phyloP scores from a whole-genome alignment of 2,888 invertebrate species.

The Euzophera pinguis region DNA sequence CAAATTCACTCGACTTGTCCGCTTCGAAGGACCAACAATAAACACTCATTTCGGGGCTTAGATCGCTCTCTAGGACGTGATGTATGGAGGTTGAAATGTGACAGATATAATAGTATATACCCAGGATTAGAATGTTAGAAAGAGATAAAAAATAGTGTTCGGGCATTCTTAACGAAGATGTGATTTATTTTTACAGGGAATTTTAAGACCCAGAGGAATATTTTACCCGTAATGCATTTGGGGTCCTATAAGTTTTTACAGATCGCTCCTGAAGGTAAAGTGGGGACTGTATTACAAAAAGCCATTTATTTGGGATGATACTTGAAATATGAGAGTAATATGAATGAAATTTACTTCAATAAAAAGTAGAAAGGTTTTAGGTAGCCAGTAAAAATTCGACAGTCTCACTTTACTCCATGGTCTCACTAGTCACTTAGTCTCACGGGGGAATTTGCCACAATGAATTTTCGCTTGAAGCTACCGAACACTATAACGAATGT shows the following conservation, averaged over 20 bases:
- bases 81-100: slow-evolving; percentile 58
- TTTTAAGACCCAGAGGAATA: slow-evolving; percentile 10
- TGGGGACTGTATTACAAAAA: neutral
- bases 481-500: too few relatives aligned
- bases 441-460: too few relatives aligned
- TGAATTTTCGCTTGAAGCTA: too few relatives aligned
- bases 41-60: slow-evolving; percentile 72
- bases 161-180: slow-evolving; percentile 18
- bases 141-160: slow-evolving; percentile 35
- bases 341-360: too few relatives aligned
- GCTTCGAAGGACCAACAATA: slow-evolving; percentile 64
- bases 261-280: slow-evolving; percentile 6
- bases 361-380: too few relatives aligned
- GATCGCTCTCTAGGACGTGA: slow-evolving; percentile 58
- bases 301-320: neutral
- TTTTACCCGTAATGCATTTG: slow-evolving; percentile 13
- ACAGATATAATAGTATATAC: slow-evolving; percentile 43
- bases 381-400: too few relatives aligned
- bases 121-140: slow-evolving; percentile 41
- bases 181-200: slow-evolving; percentile 20
- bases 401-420: too few relatives aligned
- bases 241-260: slow-evolving; percentile 6
- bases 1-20: slow-evolving; percentile 37
- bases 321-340: too few relatives aligned
- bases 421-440: too few relatives aligned